Base-by-base conservation (phyloP, 1,140 invertebrate genomes). In the Drosophila nikananu region DNA sequence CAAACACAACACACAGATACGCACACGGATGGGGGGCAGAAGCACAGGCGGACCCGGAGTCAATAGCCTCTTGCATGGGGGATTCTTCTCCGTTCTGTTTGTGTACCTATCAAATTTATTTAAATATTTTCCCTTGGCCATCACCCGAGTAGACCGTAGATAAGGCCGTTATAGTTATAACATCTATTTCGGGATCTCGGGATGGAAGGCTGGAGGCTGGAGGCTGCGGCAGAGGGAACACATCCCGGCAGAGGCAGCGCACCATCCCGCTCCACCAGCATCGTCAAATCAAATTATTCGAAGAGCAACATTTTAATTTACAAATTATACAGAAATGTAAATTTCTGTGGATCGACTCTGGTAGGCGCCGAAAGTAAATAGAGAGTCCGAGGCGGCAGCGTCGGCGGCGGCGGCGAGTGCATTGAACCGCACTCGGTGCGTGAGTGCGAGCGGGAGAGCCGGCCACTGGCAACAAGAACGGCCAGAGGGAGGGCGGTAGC, bases 31-130 rank as follows among this genome's bases (percentile, higher is more conserved):
- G 15, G 63, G 25, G 27, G 41, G 15, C 65, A 21, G 54, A 64
- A 15, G 32, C 55, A 42, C 19, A 58, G 19, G 17, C 15, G 30
- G 49, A 46, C 21, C 13, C 46, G 76, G 72, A 87, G 83, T 87
- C 83, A 87, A 87, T 87, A 87, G 83, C 84, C 83, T 87, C 80
- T 71, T 80, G 51, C 72, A 65, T 66, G 41, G 42, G 54, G 62
- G 51, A 77, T 55, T 70, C 62, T 49, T 42, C 51, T 63, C 51
- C 55, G 23, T 48, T 54, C 30, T 65, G 41, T 67, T 81, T 81
- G 67, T 42, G 77, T 72, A 83, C 81, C 81, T 80, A 87, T 86
- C 76, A 87, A 87, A 87, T 72, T 77, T 87, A 87, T 86, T 86
- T 87, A 83, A 86, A 87, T 87, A 73, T 86, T 87, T 67, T 72